Conservation (phyloP, 2,113 vertebrate species). For the Raphicerus campestris region DNA sequence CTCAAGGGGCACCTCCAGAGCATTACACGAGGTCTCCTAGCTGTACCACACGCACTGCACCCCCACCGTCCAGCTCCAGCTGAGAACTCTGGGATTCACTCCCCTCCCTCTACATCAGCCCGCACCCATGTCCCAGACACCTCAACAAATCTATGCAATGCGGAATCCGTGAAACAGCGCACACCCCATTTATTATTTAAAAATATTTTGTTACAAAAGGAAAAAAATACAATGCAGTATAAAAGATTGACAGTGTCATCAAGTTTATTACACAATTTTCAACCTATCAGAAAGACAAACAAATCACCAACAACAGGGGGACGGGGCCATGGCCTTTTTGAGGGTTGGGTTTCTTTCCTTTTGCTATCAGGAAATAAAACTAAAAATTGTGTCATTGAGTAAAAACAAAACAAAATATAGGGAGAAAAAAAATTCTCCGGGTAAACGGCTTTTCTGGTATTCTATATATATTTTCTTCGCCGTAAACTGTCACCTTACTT, state of each 20-base stretch:
- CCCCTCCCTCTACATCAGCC: neutral
- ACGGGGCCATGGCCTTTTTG: constrained; percentile 70
- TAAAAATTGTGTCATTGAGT: constrained; percentile 81
- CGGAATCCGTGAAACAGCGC: constrained; percentile 62
- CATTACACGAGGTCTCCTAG: neutral
- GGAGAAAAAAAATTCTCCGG: constrained; percentile 69
- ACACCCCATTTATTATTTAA: constrained; percentile 68
- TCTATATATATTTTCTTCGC: constrained; percentile 54
- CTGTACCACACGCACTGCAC: too few species aligned
- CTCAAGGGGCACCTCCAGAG: neutral
- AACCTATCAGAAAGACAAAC: constrained; percentile 85
- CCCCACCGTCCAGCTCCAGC: neutral
- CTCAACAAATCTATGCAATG: constrained; percentile 68
- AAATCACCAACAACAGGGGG: constrained; percentile 82
- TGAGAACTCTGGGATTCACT: neutral
- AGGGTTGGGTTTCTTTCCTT: constrained; percentile 49
- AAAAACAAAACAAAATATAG: constrained; percentile 78
- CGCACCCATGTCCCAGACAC: neutral
- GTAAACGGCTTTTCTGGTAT: constrained; percentile 55
- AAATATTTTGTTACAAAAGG: constrained; percentile 71
- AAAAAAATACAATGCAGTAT: constrained; percentile 74
- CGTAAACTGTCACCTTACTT: constrained; percentile 55
- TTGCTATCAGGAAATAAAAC: constrained; percentile 81
- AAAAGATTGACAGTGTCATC: constrained; percentile 87
- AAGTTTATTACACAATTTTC: constrained; percentile 89